phyloP scores from a whole-genome alignment of 2,797 vertebrate genomes.

The Harpagifer antarcticus region DNA sequence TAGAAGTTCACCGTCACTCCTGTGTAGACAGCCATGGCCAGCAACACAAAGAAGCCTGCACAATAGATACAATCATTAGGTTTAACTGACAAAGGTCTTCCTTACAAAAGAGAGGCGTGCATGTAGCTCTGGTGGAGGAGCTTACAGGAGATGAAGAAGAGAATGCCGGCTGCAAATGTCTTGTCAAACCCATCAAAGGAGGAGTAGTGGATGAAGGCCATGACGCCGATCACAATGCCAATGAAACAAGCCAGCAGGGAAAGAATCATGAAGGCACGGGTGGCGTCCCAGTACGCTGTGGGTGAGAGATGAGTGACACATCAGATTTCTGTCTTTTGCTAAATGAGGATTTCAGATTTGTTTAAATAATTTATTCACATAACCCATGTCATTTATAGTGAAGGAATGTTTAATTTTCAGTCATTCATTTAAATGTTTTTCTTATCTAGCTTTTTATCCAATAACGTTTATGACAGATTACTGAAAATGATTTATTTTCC shows the following conservation, averaged over 20 bases:
- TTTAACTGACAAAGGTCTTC: neutral
- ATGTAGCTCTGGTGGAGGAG: neutral
- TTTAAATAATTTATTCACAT: neutral
- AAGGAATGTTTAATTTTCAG: neutral
- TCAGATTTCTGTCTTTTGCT: neutral
- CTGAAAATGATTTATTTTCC: neutral
- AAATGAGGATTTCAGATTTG: neutral
- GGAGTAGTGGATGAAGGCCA: constrained; percentile 89
- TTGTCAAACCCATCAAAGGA: constrained; percentile 87
- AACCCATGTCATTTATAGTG: neutral
- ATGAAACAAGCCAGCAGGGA: constrained; percentile 87
- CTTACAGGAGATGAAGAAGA: constrained; percentile 90
- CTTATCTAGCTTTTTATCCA: neutral
- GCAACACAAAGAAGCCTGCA: constrained; percentile 87
- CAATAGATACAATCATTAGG: neutral
- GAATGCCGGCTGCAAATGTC: constrained; percentile 88
- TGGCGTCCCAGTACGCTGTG: constrained; percentile 88
- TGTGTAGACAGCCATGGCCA: constrained; percentile 90
- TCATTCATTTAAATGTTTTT: neutral
- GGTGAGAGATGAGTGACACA: constrained; percentile 2
- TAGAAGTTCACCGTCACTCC: constrained; percentile 89
- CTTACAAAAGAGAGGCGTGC: neutral
- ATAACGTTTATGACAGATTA: neutral
- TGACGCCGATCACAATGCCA: constrained; percentile 86
- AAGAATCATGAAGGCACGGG: constrained; percentile 88